A percentile compares a stretch with the other conserved stretches of the same genome.
phyloP scores from a whole-genome alignment of 2,113 vertebrate species.

The Chamaea fasciata region DNA sequence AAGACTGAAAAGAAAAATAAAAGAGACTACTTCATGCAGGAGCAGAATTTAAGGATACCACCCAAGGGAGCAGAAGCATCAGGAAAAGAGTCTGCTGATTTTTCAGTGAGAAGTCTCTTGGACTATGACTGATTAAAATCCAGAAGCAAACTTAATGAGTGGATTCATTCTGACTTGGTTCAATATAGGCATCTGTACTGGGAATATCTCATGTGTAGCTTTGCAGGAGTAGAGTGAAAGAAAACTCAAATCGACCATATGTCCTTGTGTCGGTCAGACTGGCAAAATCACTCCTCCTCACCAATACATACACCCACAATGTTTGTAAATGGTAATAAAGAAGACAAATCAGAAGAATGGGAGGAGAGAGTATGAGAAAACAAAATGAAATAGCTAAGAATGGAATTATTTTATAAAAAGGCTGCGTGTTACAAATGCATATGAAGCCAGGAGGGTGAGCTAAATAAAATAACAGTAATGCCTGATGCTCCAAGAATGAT shows the following conservation, averaged over 20 bases:
- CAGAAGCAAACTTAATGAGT: background rate
- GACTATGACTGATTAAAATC: background rate
- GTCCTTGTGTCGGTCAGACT: background rate
- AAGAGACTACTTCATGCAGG: background rate
- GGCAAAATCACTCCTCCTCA: background rate
- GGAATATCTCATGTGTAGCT: background rate
- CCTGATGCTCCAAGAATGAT: background rate
- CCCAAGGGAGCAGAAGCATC: background rate
- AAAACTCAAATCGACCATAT: background rate
- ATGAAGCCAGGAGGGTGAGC: background rate
- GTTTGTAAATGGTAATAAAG: background rate
- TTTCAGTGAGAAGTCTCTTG: background rate
- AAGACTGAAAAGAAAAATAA: background rate
- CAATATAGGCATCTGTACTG: background rate
- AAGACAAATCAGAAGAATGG: background rate
- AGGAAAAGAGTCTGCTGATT: background rate
- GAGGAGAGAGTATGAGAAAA: background rate
- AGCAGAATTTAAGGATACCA: background rate
- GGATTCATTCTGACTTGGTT: background rate
- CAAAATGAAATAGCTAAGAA: background rate
- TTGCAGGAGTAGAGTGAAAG: background rate
- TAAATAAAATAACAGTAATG: background rate
- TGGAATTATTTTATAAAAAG: background rate
- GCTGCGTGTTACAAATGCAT: background rate
- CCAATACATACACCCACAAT: accelerated